These are phyloP conservation scores for Myzus persicae DNA, from an alignment of 1,140 invertebrate genomes.

Conservation along the genomic window DNA sequence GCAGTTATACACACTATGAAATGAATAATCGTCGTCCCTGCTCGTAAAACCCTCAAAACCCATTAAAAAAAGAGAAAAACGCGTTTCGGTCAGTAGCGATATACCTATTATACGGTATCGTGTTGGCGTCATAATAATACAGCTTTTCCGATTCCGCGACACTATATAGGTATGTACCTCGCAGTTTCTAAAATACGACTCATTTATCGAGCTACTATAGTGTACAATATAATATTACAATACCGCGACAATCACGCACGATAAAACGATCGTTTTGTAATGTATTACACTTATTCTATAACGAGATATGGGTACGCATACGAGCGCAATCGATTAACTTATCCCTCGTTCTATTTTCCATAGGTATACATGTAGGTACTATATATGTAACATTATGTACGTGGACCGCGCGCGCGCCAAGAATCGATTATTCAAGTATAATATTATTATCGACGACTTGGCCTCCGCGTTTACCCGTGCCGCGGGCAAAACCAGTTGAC, in stretches of 20 bases:
- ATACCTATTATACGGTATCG: background rate
- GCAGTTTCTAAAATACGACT: no score
- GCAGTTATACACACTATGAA: background rate
- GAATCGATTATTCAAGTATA: slow-evolving; percentile 15
- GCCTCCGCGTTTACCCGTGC: background rate
- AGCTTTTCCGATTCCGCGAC: background rate
- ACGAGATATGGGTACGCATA: background rate
- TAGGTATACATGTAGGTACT: background rate
- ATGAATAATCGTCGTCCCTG: slow-evolving; percentile 13
- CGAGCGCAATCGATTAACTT: background rate
- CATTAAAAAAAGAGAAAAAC: background rate
- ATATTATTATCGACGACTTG: background rate
- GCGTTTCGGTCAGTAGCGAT: background rate
- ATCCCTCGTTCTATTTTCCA: background rate
- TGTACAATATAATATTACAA: background rate
- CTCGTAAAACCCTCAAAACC: background rate
- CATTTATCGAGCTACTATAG: no score
- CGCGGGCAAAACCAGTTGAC: slow-evolving; percentile 20
- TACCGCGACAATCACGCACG: background rate
- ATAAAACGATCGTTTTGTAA: background rate
- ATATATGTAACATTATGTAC: background rate
- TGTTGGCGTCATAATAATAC: background rate
- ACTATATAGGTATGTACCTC: no score
- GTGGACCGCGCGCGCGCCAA: background rate
- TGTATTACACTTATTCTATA: background rate